Percentiles rank a stretch among this genome's conserved stretches.
Conservation (phyloP, 2,113 vertebrate species). For the Zapornia atra region DNA sequence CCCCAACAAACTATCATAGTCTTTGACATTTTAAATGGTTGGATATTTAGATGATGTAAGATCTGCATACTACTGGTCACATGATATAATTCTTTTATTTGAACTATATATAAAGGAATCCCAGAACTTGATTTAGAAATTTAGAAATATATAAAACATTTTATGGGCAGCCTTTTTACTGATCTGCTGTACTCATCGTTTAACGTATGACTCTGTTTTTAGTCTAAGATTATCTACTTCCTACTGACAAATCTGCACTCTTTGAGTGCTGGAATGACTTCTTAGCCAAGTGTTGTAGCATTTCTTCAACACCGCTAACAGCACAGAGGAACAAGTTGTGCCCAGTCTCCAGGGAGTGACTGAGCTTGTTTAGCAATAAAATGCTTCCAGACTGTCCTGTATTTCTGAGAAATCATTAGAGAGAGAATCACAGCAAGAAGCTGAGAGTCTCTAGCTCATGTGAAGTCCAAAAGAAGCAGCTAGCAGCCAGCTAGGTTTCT, state of each 20-base stretch:
- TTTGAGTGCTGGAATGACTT: background rate
- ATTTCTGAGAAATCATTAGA: background rate
- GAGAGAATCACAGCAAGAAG: background rate
- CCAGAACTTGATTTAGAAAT: background rate
- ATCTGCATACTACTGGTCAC: background rate
- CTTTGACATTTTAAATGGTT: background rate
- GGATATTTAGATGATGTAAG: background rate
- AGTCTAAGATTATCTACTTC: background rate
- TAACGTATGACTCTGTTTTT: background rate
- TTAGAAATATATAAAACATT: background rate
- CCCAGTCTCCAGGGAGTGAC: background rate
- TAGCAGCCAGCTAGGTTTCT: background rate
- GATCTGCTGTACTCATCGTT: background rate
- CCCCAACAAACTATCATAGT: background rate
- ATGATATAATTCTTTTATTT: background rate
- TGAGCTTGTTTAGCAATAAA: background rate
- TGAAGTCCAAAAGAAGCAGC: background rate
- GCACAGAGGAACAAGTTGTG: background rate
- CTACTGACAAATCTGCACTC: background rate
- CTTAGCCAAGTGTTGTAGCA: background rate
- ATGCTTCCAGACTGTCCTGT: rapidly evolving
- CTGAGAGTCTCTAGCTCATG: background rate
- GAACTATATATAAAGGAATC: background rate
- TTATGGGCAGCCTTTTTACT: background rate
- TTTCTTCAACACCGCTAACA: background rate